Evolutionary conservation across 2,113 vertebrate species (phyloP), one percentile per base, ranked within the genome.

Genomic region (Grammomys surdaster): DNA sequence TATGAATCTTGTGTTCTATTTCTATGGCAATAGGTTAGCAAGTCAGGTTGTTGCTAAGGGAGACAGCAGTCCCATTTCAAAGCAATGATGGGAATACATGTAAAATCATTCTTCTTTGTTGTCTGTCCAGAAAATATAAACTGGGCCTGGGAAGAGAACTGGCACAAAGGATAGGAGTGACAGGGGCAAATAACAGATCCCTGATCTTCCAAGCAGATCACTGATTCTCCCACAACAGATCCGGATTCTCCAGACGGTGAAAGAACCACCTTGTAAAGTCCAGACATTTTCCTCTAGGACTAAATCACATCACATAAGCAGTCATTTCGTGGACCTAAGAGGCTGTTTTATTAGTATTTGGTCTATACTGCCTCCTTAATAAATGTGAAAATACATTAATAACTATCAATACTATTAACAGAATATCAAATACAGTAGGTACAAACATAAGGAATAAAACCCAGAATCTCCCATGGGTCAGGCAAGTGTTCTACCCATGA

Each of bases 21-120:
- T 97, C 95, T 93, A 96, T 95, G 77, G 95, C 72, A 93, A 96
- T 92, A 91, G 51, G 88, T 88, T 93, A 95, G 94, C 90, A 95
- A 95, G 86, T 70, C 75, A 88, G 76, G 92, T 72, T 93, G 97
- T 94, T 95, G 95, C 96, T 95, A 97, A 89, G 97, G 94, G 96
- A 95, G 90, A 95, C 92, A 65, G 60, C 20, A 81, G 78, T 5
- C 95, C 78, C 86, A 92, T 80, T 73, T 77, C 54, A 77, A 94
- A 95, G 81, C 89, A 91, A 80, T 6, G 40, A 69, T 63, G 56
- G 73, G 48, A 93, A 95, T 91, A 90, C 58, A 93, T 93, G 86
- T 87, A 51, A 96, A 96, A 93, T 69, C 86, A 87, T 86, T 46
- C 54, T 40, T 90, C 77, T 95, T 73, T 82, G 90, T 54, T 93